A percentile compares a stretch with the other conserved stretches of the same genome.
Evolutionary conservation across 2,797 vertebrate species (phyloP).

Genomic region (Phylloscopus collybita): DNA sequence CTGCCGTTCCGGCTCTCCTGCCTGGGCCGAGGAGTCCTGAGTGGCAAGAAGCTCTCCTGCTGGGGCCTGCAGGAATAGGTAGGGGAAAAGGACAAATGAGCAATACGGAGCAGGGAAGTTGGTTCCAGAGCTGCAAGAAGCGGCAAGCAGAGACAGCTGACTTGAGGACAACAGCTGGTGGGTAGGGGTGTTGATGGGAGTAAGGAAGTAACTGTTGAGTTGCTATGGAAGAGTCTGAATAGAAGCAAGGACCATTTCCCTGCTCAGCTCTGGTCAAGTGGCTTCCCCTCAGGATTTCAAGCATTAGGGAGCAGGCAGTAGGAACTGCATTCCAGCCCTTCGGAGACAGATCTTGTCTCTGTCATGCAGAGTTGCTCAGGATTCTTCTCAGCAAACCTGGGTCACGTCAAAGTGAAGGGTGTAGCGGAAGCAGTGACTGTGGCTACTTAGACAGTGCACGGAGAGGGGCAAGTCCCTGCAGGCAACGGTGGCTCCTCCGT

Average conservation of each 20-base stretch:
- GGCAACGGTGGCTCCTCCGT: too few relatives aligned
- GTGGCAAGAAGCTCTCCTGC: neutral
- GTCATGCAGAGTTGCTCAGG: neutral
- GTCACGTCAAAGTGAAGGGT: too few relatives aligned
- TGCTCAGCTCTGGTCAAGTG: neutral
- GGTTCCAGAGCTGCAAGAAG: neutral
- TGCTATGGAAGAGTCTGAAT: neutral
- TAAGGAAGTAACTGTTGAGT: neutral
- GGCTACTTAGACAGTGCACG: too few relatives aligned
- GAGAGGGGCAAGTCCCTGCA: too few relatives aligned
- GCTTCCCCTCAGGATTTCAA: neutral
- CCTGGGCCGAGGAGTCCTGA: neutral
- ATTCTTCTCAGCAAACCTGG: too few relatives aligned
- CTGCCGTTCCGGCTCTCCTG: rapidly evolving
- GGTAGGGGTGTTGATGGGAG: neutral
- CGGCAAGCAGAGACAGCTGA: neutral
- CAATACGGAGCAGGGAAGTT: neutral
- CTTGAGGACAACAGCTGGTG: neutral
- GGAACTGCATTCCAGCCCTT: neutral
- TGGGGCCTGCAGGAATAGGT: neutral
- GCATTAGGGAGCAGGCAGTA: neutral
- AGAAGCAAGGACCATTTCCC: neutral
- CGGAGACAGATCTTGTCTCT: neutral
- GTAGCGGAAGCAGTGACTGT: too few relatives aligned
- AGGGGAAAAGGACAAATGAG: neutral